Evolutionary conservation across 2,797 vertebrate genomes (phyloP), one percentile per base, ranked within the genome.

Genomic region (Apogon talboti): DNA sequence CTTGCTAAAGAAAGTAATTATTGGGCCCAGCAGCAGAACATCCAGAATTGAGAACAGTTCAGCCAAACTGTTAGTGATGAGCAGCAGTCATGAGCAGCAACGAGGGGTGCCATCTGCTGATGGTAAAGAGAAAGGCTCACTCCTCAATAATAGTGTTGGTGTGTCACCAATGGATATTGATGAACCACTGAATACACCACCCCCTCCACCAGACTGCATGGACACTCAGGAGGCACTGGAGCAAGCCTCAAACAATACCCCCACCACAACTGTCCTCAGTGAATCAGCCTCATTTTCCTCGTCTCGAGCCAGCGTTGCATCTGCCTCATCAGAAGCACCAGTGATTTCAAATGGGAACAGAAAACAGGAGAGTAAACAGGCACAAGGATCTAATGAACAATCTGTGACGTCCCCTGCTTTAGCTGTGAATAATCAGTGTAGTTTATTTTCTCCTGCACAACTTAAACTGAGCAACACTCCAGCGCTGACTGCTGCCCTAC

Each of bases 101-200:
- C 51, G 4, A 28, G 62, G 16, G 13, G 37, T 40, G 43, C 71
- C 64, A 8, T 60, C 82, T 37, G 38, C 65, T 0, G 72, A 30
- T 37, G 67, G 54, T 47, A 74, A 56, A 65, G 81, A 78, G 52
- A 79, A 79, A 7, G 51, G 13, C 4, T 66, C 77, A 7, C 51
- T 53, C 14, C 47, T 73, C 1, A 66, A 7, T 48, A 54, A 71
- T 5, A 24, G 18, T 57, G 76, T 62, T 37, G 69, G 65, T 55
- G 83, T 37, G 14, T 68, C 61, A 42, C 71, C 62, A 8, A 93
- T 95, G 91, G 91, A 94, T 37, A 65, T 90, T 2, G 89, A 92
- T 44, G 79, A 84, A 48, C 67, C 81, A 0, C 12, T 83, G 33
- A 70, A 70, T 52, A 83, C 73, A 6, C 81, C 83, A 15, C 71